phyloP scores from a whole-genome alignment of 2,113 vertebrate species.

The Phoenicopterus ruber region DNA sequence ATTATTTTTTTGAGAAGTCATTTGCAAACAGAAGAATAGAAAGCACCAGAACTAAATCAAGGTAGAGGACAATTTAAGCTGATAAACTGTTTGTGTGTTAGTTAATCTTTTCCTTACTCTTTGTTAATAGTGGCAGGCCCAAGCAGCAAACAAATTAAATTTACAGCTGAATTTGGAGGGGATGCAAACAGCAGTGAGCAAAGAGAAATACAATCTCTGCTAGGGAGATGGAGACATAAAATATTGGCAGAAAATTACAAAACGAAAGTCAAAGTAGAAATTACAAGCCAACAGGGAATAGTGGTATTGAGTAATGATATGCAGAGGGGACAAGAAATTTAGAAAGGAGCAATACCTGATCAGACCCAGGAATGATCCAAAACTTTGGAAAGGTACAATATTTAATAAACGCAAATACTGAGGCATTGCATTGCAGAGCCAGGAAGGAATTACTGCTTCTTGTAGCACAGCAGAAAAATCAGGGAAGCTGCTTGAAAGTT shows the following conservation, averaged over 20 bases:
- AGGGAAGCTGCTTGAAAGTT: neutral
- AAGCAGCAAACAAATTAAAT: conserved; percentile 53
- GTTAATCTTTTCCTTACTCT: conserved; percentile 39
- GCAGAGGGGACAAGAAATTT: neutral
- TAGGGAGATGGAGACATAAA: neutral
- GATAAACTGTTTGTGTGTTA: neutral
- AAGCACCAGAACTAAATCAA: neutral
- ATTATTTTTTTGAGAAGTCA: neutral
- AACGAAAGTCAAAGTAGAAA: conserved; percentile 17
- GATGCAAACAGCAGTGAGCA: neutral
- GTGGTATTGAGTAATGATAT: neutral
- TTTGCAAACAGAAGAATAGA: neutral
- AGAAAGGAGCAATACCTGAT: neutral
- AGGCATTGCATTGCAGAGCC: neutral
- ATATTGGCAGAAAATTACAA: conserved; percentile 35
- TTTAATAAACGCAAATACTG: neutral
- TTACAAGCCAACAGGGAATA: neutral
- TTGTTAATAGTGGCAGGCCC: neutral
- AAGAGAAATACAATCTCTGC: conserved; percentile 25
- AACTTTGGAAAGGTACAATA: neutral
- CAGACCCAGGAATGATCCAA: neutral
- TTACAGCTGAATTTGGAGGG: conserved; percentile 18
- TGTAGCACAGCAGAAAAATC: neutral
- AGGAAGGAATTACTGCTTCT: neutral
- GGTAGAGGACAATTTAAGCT: neutral